These are phyloP conservation scores for Sycobia sp. DNA, from an alignment of 1,140 invertebrate genomes.

Conservation along the genomic window DNA sequence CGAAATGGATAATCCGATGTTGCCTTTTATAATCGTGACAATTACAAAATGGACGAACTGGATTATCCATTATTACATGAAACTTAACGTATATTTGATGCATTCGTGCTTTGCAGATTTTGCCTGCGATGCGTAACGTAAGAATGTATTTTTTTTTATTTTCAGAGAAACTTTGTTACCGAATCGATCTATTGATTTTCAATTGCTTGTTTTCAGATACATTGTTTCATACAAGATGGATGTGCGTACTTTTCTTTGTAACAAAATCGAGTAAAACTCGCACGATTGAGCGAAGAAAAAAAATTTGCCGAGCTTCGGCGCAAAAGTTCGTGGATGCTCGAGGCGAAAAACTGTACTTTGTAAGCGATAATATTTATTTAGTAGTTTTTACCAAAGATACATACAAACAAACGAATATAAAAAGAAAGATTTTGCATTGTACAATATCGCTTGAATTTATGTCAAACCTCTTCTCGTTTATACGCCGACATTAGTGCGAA, in stretches of 20 bases:
- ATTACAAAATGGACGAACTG: not conserved
- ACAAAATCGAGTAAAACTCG: constrained; percentile 23
- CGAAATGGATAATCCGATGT: not conserved
- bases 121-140: not conserved
- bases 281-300: constrained; percentile 12
- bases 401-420: constrained; percentile 28
- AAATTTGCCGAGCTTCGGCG: constrained; percentile 12
- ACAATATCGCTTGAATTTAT: constrained; percentile 37
- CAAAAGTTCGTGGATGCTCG: constrained; percentile 22
- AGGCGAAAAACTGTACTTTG: constrained; percentile 38
- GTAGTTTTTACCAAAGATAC: constrained; percentile 63
- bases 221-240: constrained; percentile 2
- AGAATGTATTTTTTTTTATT: constrained; percentile 2
- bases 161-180: not conserved
- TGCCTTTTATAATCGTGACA: constrained; percentile 17
- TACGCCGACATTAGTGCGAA: constrained; percentile 10
- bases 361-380: constrained; percentile 57
- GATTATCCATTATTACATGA: constrained; percentile 13
- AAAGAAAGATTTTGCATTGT: constrained; percentile 51
- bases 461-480: constrained; percentile 42
- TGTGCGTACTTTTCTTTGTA: constrained; percentile 12
- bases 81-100: constrained; percentile 4
- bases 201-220: not conserved
- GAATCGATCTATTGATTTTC: constrained; percentile 8
- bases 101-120: not conserved